These are phyloP conservation scores for Amblyopsis hoosieri DNA, from an alignment of 2,797 vertebrate species.

Conservation along the genomic window DNA sequence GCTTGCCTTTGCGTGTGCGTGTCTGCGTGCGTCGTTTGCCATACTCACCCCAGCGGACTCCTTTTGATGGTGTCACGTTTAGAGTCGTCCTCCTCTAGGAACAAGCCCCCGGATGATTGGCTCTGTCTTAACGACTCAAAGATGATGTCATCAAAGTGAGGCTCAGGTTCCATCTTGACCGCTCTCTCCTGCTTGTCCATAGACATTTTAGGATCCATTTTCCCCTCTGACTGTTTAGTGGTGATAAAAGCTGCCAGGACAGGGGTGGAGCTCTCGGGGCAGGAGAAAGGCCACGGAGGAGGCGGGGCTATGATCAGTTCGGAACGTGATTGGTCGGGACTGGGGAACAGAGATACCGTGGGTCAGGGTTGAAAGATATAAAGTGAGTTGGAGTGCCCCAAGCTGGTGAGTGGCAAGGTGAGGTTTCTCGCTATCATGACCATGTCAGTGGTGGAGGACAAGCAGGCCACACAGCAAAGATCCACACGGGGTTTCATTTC, in stretches of 20 bases:
- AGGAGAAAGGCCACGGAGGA: slow-evolving; percentile 79
- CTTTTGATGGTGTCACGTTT: slow-evolving; percentile 69
- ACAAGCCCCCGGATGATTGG: slow-evolving; percentile 51
- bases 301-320: slow-evolving; percentile 72
- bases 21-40: slow-evolving; percentile 12
- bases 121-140: slow-evolving; percentile 45
- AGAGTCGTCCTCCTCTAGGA: slow-evolving; percentile 64
- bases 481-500: neutral
- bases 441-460: slow-evolving; percentile 23
- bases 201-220: slow-evolving; percentile 49
- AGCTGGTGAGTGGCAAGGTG: slow-evolving; percentile 7
- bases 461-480: slow-evolving; percentile 5
- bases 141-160: slow-evolving; percentile 55
- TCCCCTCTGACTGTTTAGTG: slow-evolving; percentile 59
- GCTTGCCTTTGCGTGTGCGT: slow-evolving; percentile 9
- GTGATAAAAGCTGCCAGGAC: slow-evolving; percentile 66
- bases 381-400: slow-evolving; percentile 11
- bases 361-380: slow-evolving; percentile 49
- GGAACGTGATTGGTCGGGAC: slow-evolving; percentile 54
- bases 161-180: slow-evolving; percentile 50
- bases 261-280: slow-evolving; percentile 41
- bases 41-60: slow-evolving; percentile 70
- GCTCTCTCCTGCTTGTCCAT: slow-evolving; percentile 14
- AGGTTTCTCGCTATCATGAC: slow-evolving; percentile 9
- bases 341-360: slow-evolving; percentile 71